Conservation (phyloP, 2,797 vertebrate species). For the Discoglossus pictus region DNA sequence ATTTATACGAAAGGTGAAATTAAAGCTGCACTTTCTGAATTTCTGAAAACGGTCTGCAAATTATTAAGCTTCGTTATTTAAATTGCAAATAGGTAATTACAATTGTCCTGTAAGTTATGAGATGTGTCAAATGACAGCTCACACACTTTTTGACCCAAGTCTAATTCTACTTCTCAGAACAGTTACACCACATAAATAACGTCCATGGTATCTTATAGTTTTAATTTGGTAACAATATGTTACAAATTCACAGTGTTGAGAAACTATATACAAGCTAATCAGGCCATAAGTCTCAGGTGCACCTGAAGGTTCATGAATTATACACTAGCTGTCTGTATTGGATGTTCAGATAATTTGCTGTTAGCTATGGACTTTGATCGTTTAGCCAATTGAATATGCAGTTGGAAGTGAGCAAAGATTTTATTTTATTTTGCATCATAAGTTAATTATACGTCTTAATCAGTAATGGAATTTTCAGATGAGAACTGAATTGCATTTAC, state of each 20-base stretch:
- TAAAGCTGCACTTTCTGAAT: no score
- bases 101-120: no score
- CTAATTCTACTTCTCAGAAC: no score
- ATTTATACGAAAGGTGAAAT: no score
- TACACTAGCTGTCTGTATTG: conserved; percentile 41
- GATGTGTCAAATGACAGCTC: no score
- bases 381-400: conserved; percentile 45
- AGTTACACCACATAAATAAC: no score
- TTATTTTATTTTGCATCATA: conserved; percentile 47
- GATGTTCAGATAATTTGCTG: conserved; percentile 37
- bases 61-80: no score
- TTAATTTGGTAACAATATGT: not conserved
- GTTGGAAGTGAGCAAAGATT: conserved; percentile 45
- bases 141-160: no score
- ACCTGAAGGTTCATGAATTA: conserved; percentile 29
- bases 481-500: conserved; percentile 40
- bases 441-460: conserved; percentile 48
- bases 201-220: no score
- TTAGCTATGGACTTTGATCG: conserved; percentile 40
- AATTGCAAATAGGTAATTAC: no score
- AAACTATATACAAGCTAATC: conserved; percentile 20
- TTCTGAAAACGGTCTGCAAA: no score
- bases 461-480: conserved; percentile 36
- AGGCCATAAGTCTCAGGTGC: conserved; percentile 30
- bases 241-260: conserved; percentile 3